phyloP scores from a whole-genome alignment of 2,888 invertebrate species.

The Cataglyphis albicans region DNA sequence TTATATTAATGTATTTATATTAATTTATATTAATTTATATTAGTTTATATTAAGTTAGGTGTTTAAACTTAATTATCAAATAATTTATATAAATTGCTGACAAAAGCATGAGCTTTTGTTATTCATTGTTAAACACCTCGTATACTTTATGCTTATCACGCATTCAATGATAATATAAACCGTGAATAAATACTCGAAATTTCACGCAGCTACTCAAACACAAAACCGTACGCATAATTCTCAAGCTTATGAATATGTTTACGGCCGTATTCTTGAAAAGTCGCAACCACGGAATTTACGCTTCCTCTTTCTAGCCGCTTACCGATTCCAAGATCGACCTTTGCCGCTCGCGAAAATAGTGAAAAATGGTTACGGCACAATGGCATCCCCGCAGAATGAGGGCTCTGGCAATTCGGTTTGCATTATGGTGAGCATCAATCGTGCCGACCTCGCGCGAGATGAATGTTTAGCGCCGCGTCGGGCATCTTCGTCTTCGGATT shows the following conservation, averaged over 20 bases:
- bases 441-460: slow-evolving; percentile 66
- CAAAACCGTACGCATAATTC: slow-evolving; percentile 38
- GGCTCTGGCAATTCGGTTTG: slow-evolving; percentile 75
- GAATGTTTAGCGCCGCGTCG: slow-evolving; percentile 73
- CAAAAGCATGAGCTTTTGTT: neutral
- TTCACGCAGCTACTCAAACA: slow-evolving; percentile 30
- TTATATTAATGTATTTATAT: neutral
- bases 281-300: slow-evolving; percentile 57
- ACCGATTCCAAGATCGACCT: slow-evolving; percentile 45
- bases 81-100: slow-evolving; percentile 7
- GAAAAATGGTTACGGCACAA: slow-evolving; percentile 65
- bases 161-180: slow-evolving; percentile 16
- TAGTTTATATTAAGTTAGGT: neutral
- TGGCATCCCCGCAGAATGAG: slow-evolving; percentile 62
- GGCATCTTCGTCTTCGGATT: slow-evolving; percentile 55
- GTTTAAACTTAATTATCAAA: slow-evolving; percentile 7
- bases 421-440: slow-evolving; percentile 76
- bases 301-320: neutral
- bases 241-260: slow-evolving; percentile 46
- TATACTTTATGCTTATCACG: neutral
- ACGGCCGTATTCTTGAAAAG: slow-evolving; percentile 36
- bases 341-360: slow-evolving; percentile 57
- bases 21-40: too few species aligned
- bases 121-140: neutral
- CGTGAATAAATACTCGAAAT: slow-evolving; percentile 34